These are phyloP conservation scores for Chelidonichthys spinosus DNA, from an alignment of 2,797 vertebrate genomes.

Conservation along the genomic window DNA sequence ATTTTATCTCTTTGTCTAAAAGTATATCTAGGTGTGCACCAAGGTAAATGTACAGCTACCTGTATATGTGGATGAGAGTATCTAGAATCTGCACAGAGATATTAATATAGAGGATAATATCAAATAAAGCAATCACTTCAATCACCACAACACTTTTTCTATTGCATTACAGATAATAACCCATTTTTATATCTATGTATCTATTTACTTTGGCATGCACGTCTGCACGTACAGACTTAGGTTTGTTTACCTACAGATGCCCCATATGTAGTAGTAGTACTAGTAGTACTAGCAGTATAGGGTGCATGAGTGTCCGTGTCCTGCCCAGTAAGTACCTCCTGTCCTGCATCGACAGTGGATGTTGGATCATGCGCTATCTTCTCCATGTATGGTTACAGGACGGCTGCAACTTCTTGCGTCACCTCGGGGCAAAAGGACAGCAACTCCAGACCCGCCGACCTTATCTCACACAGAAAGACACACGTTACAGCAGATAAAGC, in stretches of 20 bases:
- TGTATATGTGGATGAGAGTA: neutral
- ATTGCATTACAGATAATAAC: neutral
- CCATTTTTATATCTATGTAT: neutral
- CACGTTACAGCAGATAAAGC: slow-evolving; percentile 35
- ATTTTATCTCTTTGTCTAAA: neutral
- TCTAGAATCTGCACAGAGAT: neutral
- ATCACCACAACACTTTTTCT: neutral
- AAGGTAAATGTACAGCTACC: neutral
- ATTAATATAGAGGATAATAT: neutral
- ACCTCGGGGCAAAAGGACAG: slow-evolving; percentile 60
- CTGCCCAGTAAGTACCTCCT: slow-evolving; percentile 7
- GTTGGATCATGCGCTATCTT: slow-evolving; percentile 35
- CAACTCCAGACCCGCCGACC: slow-evolving; percentile 37
- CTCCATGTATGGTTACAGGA: slow-evolving; percentile 58
- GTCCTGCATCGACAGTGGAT: slow-evolving; percentile 14
- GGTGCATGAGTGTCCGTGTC: neutral
- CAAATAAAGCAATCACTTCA: neutral
- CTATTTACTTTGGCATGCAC: neutral
- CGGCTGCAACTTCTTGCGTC: slow-evolving; percentile 57
- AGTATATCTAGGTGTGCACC: neutral
- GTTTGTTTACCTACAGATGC: neutral
- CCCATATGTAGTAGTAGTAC: neutral
- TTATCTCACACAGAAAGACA: slow-evolving; percentile 41
- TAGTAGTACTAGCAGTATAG: neutral
- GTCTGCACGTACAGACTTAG: neutral